These are phyloP conservation scores for Molossus alvarezi DNA, from an alignment of 2,797 vertebrate species.

Conservation along the genomic window DNA sequence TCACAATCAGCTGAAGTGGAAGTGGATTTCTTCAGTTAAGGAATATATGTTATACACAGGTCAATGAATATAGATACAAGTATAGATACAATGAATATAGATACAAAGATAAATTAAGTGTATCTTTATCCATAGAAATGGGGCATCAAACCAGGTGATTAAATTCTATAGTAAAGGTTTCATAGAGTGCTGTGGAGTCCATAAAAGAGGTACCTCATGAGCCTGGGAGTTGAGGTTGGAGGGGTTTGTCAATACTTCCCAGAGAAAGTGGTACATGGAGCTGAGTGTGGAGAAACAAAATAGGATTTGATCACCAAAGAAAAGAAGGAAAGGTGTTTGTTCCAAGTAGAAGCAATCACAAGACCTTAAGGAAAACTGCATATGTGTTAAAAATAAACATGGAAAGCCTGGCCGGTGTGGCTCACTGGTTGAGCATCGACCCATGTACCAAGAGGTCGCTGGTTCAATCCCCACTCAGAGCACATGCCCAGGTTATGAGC, in stretches of 20 bases:
- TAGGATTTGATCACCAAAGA: not conserved
- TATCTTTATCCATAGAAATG: not conserved
- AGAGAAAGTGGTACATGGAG: not conserved
- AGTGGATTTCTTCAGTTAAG: not conserved
- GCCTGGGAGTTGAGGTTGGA: not conserved
- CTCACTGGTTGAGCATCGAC: no score
- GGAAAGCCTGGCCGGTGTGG: no score
- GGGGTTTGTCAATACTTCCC: not conserved
- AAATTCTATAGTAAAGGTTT: not conserved
- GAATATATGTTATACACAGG: not conserved
- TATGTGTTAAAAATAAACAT: no score
- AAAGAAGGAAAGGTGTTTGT: not conserved
- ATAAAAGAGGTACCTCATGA: not conserved
- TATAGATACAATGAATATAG: not conserved
- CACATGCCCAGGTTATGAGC: no score
- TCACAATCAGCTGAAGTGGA: not conserved
- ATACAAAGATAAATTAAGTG: not conserved
- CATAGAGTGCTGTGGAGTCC: not conserved
- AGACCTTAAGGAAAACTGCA: not conserved
- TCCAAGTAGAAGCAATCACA: not conserved
- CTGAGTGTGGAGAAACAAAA: not conserved
- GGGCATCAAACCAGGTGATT: not conserved
- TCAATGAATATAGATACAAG: not conserved
- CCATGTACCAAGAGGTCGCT: no score
- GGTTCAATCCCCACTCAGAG: no score